Percentiles rank a stretch among this genome's conserved stretches.
phyloP scores from a whole-genome alignment of 64 coral and sea anemone species.

The Montipora foliosa region DNA sequence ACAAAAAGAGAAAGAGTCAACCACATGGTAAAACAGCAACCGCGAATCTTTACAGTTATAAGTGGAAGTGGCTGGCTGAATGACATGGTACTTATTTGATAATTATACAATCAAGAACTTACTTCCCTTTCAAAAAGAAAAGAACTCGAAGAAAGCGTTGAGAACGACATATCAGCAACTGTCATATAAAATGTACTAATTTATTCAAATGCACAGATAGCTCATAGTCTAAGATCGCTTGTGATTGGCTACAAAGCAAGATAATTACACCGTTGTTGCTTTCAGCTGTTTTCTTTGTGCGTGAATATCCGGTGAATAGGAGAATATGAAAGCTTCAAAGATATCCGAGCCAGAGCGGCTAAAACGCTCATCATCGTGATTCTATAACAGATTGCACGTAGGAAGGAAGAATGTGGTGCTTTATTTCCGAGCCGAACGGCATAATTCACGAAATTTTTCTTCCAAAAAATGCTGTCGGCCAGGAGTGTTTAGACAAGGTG shows the following conservation, averaged over 20 bases:
- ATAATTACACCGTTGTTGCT: conserved; percentile 66
- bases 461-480: conserved; percentile 86
- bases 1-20: too few species aligned
- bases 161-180: conserved; percentile 2
- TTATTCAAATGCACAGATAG: conserved; percentile 19
- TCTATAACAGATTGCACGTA: neutral
- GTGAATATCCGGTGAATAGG: conserved; percentile 56
- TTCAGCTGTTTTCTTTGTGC: conserved; percentile 74
- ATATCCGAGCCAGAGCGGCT: conserved; percentile 1
- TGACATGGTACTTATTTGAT: too few species aligned
- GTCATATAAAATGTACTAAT: conserved; percentile 14
- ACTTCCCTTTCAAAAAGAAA: too few species aligned
- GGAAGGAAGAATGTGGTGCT: conserved; percentile 89
- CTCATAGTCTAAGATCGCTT: neutral
- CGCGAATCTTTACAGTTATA: too few species aligned
- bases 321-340: conserved; percentile 3
- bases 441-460: conserved; percentile 99
- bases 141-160: neutral
- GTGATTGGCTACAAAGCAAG: conserved; percentile 67
- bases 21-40: too few species aligned
- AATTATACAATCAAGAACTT: too few species aligned
- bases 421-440: conserved; percentile 94
- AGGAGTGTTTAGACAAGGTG: conserved; percentile 99
- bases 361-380: conserved; percentile 18
- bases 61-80: too few species aligned